phyloP scores from a whole-genome alignment of 2,113 vertebrate species.

The Hystrix cristata region DNA sequence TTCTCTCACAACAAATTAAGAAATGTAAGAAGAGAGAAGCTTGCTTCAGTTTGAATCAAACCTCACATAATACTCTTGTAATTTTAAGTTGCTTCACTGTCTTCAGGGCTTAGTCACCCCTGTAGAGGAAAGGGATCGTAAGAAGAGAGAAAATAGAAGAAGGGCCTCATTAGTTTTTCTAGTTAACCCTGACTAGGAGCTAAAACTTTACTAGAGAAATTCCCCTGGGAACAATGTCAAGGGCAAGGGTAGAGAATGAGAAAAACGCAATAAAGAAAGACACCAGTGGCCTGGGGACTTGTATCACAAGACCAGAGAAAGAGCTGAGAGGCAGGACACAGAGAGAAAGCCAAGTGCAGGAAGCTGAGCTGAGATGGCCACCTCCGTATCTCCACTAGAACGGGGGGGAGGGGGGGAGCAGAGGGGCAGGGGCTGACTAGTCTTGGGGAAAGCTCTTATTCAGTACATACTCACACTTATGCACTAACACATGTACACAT shows the following conservation, averaged over 20 bases:
- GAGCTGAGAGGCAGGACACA: background rate
- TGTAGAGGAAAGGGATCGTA: background rate
- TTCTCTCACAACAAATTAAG: conserved; percentile 24
- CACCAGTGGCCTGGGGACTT: background rate
- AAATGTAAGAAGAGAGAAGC: background rate
- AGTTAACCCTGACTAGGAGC: background rate
- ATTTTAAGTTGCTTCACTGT: background rate
- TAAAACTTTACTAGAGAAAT: background rate
- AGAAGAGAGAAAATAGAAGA: background rate
- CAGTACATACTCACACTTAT: background rate
- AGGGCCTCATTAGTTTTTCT: background rate
- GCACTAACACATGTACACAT: background rate
- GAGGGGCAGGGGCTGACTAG: background rate
- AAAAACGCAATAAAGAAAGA: background rate
- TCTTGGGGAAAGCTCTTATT: background rate
- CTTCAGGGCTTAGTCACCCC: background rate
- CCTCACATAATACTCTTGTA: background rate
- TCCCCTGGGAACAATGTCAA: background rate
- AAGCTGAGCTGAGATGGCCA: background rate
- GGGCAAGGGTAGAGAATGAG: background rate
- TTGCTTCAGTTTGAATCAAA: background rate
- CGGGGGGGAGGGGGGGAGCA: background rate
- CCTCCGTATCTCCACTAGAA: background rate
- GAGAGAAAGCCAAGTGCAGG: background rate
- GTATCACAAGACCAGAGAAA: background rate